Evolutionary conservation across 2,888 invertebrate species (phyloP).

Genomic region (Hypselothyrea guttata): DNA sequence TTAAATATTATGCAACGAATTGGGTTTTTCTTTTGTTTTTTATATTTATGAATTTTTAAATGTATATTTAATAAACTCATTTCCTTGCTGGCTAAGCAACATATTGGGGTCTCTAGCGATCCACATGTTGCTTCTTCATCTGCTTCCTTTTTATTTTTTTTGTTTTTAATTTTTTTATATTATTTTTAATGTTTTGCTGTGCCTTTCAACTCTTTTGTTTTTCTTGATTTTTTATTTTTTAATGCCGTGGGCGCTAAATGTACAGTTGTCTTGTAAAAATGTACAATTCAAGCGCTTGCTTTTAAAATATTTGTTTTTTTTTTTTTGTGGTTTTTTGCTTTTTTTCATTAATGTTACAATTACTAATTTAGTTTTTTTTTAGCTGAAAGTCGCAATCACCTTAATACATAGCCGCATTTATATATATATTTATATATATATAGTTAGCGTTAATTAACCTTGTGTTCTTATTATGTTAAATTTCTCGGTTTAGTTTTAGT

Average conservation of each 20-base stretch:
- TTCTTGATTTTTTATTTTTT: slow-evolving; percentile 35
- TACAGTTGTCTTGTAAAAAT: slow-evolving; percentile 76
- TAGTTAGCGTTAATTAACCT: slow-evolving; percentile 67
- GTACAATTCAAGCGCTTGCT: slow-evolving; percentile 77
- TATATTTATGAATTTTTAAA: slow-evolving; percentile 64
- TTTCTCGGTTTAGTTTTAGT: slow-evolving; percentile 19
- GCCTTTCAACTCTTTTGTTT: slow-evolving; percentile 56
- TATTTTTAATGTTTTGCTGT: slow-evolving; percentile 51
- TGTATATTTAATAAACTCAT: slow-evolving; percentile 78
- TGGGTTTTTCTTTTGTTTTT: slow-evolving; percentile 54
- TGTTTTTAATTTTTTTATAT: slow-evolving; percentile 29
- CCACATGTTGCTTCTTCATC: slow-evolving; percentile 53
- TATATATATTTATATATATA: slow-evolving; percentile 25
- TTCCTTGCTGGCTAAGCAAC: slow-evolving; percentile 76
- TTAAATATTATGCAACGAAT: slow-evolving; percentile 79
- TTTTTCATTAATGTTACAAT: slow-evolving; percentile 55
- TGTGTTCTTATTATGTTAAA: slow-evolving; percentile 65
- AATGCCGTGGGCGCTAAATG: slow-evolving; percentile 71
- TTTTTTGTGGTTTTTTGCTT: slow-evolving; percentile 33
- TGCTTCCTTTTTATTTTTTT: slow-evolving; percentile 33
- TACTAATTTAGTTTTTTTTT: slow-evolving; percentile 63
- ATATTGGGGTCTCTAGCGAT: slow-evolving; percentile 43
- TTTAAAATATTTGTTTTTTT: slow-evolving; percentile 62
- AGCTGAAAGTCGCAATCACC: slow-evolving; percentile 75
- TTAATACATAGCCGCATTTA: slow-evolving; percentile 58